Evolutionary conservation across 2,113 vertebrate genomes (phyloP).

Genomic region (Oryctolagus cuniculus): mOryCun1.1 NC_091453.1:100569001-100569500

Average conservation of each 20-base stretch:
- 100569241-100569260: not conserved
- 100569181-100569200: not conserved
- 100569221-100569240: not conserved
- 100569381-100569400: not conserved
- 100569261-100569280: not conserved
- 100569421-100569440: no score
- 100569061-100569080: not conserved
- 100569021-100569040: conserved; percentile 13
- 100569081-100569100: not conserved
- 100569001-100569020: conserved; percentile 33
- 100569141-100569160: not conserved
- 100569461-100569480: no score
- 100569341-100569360: not conserved
- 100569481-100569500: no score
- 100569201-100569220: not conserved
- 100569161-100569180: not conserved
- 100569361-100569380: not conserved
- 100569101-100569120: not conserved
- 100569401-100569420: no score
- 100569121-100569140: not conserved
- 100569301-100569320: not conserved
- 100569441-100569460: no score
- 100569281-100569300: not conserved
- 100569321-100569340: not conserved
- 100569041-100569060: not conserved